phyloP scores from a whole-genome alignment of 2,888 invertebrate genomes.

The Syrphus vitripennis region DNA sequence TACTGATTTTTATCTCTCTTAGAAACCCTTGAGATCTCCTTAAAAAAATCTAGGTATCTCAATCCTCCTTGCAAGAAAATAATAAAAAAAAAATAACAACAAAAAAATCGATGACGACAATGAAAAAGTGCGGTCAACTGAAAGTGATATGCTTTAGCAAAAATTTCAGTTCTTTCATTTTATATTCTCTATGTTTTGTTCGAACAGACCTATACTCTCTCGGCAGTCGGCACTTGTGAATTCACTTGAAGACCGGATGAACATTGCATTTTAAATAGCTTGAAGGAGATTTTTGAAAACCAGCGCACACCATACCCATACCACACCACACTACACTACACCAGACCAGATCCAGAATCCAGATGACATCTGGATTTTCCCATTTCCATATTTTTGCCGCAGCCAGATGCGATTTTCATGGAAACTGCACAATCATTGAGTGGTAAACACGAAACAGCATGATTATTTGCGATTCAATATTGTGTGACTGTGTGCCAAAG shows the following conservation, averaged over 20 bases:
- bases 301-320: neutral
- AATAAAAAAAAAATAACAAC: neutral
- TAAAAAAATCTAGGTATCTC: neutral
- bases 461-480: conserved; percentile 35
- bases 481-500: conserved; percentile 19
- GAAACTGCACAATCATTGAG: conserved; percentile 36
- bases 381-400: conserved; percentile 38
- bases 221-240: neutral
- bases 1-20: neutral
- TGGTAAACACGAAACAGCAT: conserved; percentile 35
- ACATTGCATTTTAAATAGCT: conserved; percentile 54
- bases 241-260: conserved; percentile 33
- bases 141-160: conserved; percentile 21
- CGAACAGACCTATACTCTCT: neutral
- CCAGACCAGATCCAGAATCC: no score
- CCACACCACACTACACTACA: no score
- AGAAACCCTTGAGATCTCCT: neutral
- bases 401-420: conserved; percentile 37
- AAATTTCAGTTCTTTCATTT: conserved; percentile 1
- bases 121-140: conserved; percentile 29
- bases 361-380: conserved; percentile 32
- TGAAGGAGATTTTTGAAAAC: conserved; percentile 11
- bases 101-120: neutral
- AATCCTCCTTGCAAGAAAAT: neutral
- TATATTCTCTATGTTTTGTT: neutral